phyloP scores from a whole-genome alignment of 2,888 invertebrate species.

The Agrotis puta region DNA sequence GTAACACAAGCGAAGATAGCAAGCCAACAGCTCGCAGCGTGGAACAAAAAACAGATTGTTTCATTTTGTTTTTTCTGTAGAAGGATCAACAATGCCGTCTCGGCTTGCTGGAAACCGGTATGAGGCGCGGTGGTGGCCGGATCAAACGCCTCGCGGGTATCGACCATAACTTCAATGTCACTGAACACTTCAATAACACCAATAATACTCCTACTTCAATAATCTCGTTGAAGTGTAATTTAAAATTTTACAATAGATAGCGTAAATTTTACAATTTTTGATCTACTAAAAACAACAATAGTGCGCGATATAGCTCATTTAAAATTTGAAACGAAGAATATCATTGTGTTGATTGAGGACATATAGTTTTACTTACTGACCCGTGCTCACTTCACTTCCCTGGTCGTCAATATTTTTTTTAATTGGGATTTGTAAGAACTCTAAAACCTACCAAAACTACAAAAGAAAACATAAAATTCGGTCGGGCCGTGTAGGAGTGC shows the following conservation, averaged over 20 bases:
- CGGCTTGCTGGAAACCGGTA: slow-evolving; percentile 87
- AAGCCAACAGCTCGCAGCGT: slow-evolving; percentile 67
- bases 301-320: background rate
- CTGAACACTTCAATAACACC: slow-evolving; percentile 64
- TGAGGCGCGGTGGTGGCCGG: slow-evolving; percentile 79
- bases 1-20: slow-evolving; percentile 73
- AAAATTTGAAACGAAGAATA: background rate
- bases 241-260: slow-evolving; percentile 4
- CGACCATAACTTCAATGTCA: slow-evolving; percentile 81
- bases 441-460: too few species aligned
- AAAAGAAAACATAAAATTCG: too few species aligned
- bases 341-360: background rate
- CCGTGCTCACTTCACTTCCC: too few species aligned
- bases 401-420: too few species aligned
- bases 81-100: slow-evolving; percentile 87
- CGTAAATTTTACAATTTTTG: background rate
- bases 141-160: slow-evolving; percentile 81
- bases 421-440: too few species aligned
- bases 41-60: slow-evolving; percentile 82
- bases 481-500: too few species aligned
- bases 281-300: background rate
- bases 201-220: slow-evolving; percentile 23
- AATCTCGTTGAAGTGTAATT: slow-evolving; percentile 2
- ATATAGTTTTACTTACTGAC: slow-evolving; percentile 1
- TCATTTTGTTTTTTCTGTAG: slow-evolving; percentile 87